Percentiles rank a stretch among this genome's conserved stretches.
These are phyloP conservation scores for Pelecanoides urinatrix DNA, from an alignment of 2,113 vertebrate species.

Conservation along the genomic window DNA sequence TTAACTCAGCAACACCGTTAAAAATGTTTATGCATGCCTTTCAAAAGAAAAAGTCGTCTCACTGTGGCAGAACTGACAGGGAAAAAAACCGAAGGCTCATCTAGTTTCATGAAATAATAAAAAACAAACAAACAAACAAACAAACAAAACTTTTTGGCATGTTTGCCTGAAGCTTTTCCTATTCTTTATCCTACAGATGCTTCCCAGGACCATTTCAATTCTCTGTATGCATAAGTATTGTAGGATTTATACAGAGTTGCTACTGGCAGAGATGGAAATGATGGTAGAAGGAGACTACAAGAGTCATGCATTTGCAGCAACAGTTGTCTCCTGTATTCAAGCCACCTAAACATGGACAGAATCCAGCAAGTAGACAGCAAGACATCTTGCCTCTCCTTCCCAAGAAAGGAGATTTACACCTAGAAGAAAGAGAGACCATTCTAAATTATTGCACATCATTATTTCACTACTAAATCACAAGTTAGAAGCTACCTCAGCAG, in stretches of 20 bases:
- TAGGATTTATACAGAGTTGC: neutral
- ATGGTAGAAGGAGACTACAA: neutral
- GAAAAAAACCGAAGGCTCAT: neutral
- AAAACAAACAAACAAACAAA: neutral
- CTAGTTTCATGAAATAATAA: too few species aligned
- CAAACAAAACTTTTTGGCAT: neutral
- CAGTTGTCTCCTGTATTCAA: neutral
- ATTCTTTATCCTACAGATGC: neutral
- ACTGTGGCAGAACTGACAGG: neutral
- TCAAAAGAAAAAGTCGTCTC: neutral
- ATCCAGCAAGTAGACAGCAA: neutral
- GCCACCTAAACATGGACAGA: neutral
- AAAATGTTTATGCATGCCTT: neutral
- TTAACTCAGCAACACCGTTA: neutral
- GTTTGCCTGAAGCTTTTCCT: neutral
- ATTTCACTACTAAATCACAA: constrained; percentile 20
- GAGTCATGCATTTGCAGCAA: neutral
- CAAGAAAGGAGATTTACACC: neutral
- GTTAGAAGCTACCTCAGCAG: neutral
- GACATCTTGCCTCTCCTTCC: neutral
- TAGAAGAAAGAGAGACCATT: neutral
- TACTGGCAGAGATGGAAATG: neutral
- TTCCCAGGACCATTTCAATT: neutral
- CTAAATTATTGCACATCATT: neutral
- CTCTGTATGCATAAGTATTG: neutral